Conservation (phyloP, 1,140 invertebrate species). For the Psilanteris sp. region DNA sequence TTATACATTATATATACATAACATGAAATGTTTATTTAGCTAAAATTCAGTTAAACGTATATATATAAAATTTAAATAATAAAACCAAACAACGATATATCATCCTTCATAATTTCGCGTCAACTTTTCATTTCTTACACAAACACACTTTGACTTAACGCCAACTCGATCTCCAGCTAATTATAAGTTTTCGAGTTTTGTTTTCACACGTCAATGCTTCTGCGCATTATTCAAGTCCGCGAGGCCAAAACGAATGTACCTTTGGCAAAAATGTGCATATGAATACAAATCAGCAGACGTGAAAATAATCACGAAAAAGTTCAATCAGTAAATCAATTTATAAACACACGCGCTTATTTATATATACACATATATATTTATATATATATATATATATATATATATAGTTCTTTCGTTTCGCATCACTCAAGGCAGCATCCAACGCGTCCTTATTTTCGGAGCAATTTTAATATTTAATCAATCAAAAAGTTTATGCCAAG, state of each 20-base stretch:
- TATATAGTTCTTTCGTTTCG: too few species aligned
- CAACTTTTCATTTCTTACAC: conserved; percentile 30
- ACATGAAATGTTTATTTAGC: too few species aligned
- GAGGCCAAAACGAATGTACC: conserved; percentile 3
- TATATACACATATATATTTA: conserved; percentile 15
- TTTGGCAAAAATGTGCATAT: conserved; percentile 1
- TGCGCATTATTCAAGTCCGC: conserved; percentile 4
- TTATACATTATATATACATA: too few species aligned
- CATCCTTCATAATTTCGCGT: conserved; percentile 6
- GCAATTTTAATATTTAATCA: too few species aligned
- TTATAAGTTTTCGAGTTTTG: conserved; percentile 30
- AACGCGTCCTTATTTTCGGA: too few species aligned
- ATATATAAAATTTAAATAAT: too few species aligned
- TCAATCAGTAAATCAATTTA: conserved; percentile 16
- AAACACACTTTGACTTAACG: conserved; percentile 17
- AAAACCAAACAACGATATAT: not conserved
- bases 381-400: too few species aligned
- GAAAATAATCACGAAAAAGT: conserved; percentile 12
- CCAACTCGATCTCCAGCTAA: conserved; percentile 28
- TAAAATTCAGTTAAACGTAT: too few species aligned
- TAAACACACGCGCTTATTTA: conserved; percentile 11
- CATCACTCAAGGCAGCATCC: too few species aligned
- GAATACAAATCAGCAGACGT: conserved; percentile 9
- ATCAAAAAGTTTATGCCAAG: too few species aligned
- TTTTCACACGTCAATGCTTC: conserved; percentile 15